Base-by-base conservation (phyloP, 1,140 invertebrate genomes). In the Pararge aegeria region DNA sequence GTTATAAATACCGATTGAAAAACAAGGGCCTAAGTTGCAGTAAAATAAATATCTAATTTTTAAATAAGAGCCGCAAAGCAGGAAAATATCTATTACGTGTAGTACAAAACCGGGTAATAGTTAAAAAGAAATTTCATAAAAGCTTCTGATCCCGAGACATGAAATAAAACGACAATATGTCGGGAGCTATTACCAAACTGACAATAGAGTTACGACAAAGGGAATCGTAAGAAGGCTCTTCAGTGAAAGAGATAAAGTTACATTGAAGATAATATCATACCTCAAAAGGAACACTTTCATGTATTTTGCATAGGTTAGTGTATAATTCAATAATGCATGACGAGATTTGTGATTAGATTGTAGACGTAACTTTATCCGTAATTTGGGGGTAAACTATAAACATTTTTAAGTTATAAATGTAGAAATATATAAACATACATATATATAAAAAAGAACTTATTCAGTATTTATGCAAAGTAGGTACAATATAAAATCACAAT, bases 91-190 rank as follows among this genome's bases (percentile, higher is more conserved):
- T 24, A 7, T 24, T 24, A 24, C 24, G 38, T 5, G 10, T 1
- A 2, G 20, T 6, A 12, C 5, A 10, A 46, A 46, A 48, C 49
- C 40, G 30, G 20, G 44, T 56, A 56, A 59, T 34, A 61, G 44
- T 50, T 66, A 68, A 76, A 78, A 80, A 78, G 57, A 72, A 80
- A 79, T 79, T 79, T 81, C 68, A 74, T 75, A 78, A 76, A 69
- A 60, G n/a, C n/a, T n/a, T n/a, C n/a, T n/a, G n/a, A n/a, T 56
- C 58, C 55, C 49, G 66, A 30, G 76, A 81, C 80, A 81, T 73
- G 72, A 80, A 81, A 85, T 83, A 80, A 82, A 75, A 83, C 70
- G 75, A 75, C 73, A 81, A 83, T 83, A 85, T 78, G 82, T 78
- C 64, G 64, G 69, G 61, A 74, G 75, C 75, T 74, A 83, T 78